Percentiles rank a stretch among this genome's conserved stretches.
These are phyloP conservation scores for Paedocypris sp. DNA, from an alignment of 2,113 vertebrate genomes.

Conservation along the genomic window DNA sequence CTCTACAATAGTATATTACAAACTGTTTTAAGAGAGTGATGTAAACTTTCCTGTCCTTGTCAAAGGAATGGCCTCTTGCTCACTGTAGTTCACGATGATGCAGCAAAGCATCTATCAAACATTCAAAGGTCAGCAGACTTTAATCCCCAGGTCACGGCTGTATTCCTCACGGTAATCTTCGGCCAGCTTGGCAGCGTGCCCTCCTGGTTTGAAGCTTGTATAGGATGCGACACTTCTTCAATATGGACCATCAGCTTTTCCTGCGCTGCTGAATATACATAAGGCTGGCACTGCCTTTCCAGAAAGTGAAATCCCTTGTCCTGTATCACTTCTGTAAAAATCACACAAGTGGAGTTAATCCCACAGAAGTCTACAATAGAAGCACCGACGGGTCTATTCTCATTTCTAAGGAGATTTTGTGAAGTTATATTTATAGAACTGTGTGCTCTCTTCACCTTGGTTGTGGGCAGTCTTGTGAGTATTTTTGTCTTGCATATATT, in stretches of 20 bases:
- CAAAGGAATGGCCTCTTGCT: conserved; percentile 24
- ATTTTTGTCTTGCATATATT: too few relatives aligned
- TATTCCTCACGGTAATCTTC: conserved; percentile 35
- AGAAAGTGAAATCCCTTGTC: conserved; percentile 34
- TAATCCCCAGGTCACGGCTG: conserved; percentile 33
- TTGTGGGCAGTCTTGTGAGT: too few relatives aligned
- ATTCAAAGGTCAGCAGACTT: conserved; percentile 39
- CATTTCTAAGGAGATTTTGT: too few relatives aligned
- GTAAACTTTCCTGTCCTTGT: background rate
- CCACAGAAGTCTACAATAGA: too few relatives aligned
- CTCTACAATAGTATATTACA: background rate
- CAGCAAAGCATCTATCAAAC: conserved; percentile 43
- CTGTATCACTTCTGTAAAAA: conserved; percentile 7
- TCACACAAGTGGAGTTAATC: too few relatives aligned
- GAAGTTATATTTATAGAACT: too few relatives aligned
- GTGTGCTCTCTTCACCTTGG: too few relatives aligned
- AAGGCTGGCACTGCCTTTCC: conserved; percentile 39
- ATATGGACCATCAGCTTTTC: conserved; percentile 59
- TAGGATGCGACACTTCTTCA: conserved; percentile 55
- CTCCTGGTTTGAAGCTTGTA: conserved; percentile 45
- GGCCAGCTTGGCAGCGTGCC: conserved; percentile 40
- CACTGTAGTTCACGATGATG: conserved; percentile 37
- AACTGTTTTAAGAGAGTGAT: too few relatives aligned
- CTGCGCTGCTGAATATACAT: conserved; percentile 57
- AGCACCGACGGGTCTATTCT: too few relatives aligned